Base-by-base conservation (phyloP, 2,888 invertebrate species). In the Epinotia ramella region DNA sequence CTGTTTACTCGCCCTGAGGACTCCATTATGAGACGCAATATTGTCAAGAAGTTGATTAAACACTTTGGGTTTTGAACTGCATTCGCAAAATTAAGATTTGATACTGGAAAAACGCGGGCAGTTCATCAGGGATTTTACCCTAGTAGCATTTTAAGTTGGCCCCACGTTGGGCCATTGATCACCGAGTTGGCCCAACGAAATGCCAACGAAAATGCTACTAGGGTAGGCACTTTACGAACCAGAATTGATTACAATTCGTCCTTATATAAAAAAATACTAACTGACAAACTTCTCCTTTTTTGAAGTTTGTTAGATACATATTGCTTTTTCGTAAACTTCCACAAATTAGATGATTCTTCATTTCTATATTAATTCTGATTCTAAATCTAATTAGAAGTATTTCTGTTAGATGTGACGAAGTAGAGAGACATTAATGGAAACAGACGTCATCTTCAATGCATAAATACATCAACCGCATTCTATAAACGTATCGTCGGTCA, bases 1-100 rank as follows among this genome's bases (percentile, higher is more conserved):
- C 82, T 85, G 86, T 87, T 88, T 87, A 83, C 84, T 85, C 84
- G 84, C 84, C 85, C 83, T 82, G 85, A 86, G 82, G 80, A 84
- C 84, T 87, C 87, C 84, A 87, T 86, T 86, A 85, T 81, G 79
- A 79, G 78, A 72, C 72, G 77, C 79, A 78, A 78, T 79, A 78
- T 73, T 79, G 76, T 77, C 76, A 76, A 77, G 49, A 73, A 75
- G 33, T 75, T 75, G 65, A 70, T 74, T 74, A 73, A 73, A 77
- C 56, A 72, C 73, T 73, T 67, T 63, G 33, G 40, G 16, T n/a
- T 71, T 40, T 62, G 16, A 9, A 24, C 60, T 60, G 16, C 63
- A 44, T 12, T 12, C 18, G 3, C 40, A 11, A 11, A 57, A 57
- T 53, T 16, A 53, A 53, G n/a, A 13, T n/a, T 16, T 53, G 53